Conservation (phyloP, 2,113 vertebrate genomes). For the Trichechus manatus region DNA sequence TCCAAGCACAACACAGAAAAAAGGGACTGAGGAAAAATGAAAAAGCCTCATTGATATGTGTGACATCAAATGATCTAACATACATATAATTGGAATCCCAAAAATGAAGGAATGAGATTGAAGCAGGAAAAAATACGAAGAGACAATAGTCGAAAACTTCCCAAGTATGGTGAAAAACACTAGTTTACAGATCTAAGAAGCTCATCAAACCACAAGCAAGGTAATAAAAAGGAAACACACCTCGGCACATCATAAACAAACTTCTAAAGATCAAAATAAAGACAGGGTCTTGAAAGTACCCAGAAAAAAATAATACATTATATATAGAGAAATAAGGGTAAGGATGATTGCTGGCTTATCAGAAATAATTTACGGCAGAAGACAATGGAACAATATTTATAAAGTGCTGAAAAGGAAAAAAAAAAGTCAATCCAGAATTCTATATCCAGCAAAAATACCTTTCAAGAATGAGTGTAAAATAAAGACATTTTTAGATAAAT, state of each 20-base stretch:
- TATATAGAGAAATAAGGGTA: not conserved
- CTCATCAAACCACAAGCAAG: not conserved
- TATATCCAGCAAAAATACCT: constrained; percentile 12
- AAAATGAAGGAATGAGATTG: not conserved
- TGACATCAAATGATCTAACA: constrained; percentile 51
- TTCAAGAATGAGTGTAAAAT: constrained; percentile 40
- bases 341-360: not conserved
- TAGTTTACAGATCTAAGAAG: not conserved
- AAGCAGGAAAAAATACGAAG: not conserved
- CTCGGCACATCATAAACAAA: not conserved
- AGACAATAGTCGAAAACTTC: constrained; percentile 22
- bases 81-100: not conserved
- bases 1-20: not conserved
- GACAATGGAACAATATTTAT: not conserved
- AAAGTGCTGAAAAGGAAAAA: not conserved
- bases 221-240: constrained; percentile 22
- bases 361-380: not conserved
- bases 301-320: not conserved
- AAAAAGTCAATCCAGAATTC: not conserved
- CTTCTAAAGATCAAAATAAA: not conserved
- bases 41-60: constrained; percentile 32
- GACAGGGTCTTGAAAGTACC: not conserved
- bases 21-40: not conserved
- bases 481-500: constrained; percentile 32
- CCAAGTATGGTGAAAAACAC: not conserved